phyloP scores from a whole-genome alignment of 2,888 invertebrate genomes.

The Cephus rjabovi region DNA sequence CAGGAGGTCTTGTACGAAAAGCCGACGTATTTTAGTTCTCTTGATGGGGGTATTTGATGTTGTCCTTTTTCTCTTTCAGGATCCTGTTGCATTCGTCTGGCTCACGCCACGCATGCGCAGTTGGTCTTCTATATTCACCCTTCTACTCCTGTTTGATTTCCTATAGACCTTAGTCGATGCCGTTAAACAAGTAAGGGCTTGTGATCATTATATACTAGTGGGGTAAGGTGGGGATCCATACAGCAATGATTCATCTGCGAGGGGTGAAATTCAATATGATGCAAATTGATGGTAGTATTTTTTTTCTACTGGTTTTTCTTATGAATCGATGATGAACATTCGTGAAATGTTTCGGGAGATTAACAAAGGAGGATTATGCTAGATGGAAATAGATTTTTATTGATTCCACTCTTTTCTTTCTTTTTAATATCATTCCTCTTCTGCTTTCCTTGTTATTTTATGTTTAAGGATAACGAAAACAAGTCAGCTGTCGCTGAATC shows the following conservation, averaged over 20 bases:
- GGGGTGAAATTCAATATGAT: neutral
- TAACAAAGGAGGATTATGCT: neutral
- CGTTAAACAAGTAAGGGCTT: neutral
- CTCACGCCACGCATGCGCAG: neutral
- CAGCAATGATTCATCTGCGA: neutral
- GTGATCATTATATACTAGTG: neutral
- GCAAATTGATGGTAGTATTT: neutral
- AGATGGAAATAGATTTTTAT: neutral
- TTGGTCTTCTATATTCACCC: neutral
- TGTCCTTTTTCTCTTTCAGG: neutral
- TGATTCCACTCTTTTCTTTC: neutral
- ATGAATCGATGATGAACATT: neutral
- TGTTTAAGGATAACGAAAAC: neutral
- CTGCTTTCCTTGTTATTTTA: neutral
- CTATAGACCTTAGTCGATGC: neutral
- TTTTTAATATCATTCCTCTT: neutral
- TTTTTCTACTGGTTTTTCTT: neutral
- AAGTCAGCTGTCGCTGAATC: slow-evolving; percentile 61
- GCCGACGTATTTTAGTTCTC: neutral
- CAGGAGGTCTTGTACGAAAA: neutral
- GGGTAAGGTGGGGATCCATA: neutral
- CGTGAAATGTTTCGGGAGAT: neutral
- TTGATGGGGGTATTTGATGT: neutral
- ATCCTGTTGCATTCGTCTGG: neutral
- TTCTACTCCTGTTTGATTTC: neutral